Evolutionary conservation across 2,888 invertebrate genomes (phyloP).

Genomic region (Philonicus albiceps): DNA sequence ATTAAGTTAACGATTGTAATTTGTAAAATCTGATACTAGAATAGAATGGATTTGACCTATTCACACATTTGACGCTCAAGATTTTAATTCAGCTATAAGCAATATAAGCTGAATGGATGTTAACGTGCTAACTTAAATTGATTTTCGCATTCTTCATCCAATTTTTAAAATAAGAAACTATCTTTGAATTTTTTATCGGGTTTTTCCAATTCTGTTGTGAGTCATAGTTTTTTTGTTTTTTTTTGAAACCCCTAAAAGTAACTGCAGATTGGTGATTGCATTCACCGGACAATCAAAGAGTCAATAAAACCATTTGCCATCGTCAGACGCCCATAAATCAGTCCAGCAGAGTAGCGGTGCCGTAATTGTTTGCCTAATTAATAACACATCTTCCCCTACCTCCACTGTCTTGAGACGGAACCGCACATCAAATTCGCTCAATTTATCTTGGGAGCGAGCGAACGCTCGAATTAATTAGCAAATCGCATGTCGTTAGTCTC

Average conservation of each 20-base stretch:
- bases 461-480: not conserved
- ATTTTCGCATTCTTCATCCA: too few species aligned
- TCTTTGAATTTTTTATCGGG: too few species aligned
- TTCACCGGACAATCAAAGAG: not conserved
- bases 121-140: too few species aligned
- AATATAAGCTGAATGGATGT: too few species aligned
- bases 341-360: not conserved
- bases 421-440: conserved; percentile 1
- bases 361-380: conserved; percentile 3
- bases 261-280: not conserved
- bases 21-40: too few species aligned
- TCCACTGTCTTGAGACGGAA: not conserved
- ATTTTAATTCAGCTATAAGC: too few species aligned
- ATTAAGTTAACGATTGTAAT: too few species aligned
- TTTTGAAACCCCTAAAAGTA: not conserved
- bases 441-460: not conserved
- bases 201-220: not conserved
- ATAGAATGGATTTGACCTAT: too few species aligned
- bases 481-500: conserved; percentile 15
- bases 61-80: too few species aligned
- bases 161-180: too few species aligned
- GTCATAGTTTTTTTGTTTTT: not conserved
- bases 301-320: not conserved
- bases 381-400: not conserved
- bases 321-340: not conserved